These are phyloP conservation scores for Sinocyclocheilus rhinocerous DNA, from an alignment of 2,113 vertebrate species.

Conservation along the genomic window DNA sequence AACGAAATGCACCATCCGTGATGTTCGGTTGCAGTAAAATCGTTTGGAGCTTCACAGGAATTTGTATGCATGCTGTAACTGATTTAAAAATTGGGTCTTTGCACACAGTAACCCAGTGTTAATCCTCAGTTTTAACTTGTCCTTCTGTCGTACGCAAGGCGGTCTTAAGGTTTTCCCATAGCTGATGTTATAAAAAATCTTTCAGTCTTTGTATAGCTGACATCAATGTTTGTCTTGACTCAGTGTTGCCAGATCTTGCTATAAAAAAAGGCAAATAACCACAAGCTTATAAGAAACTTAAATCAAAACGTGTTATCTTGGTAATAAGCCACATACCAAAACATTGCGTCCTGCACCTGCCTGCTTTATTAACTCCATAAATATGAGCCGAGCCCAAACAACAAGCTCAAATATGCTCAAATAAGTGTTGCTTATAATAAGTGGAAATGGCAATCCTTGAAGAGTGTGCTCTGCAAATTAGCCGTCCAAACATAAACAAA, in stretches of 20 bases:
- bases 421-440: no score
- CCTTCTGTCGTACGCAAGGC: background rate
- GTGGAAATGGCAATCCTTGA: background rate
- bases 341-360: no score
- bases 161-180: background rate
- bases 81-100: background rate
- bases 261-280: no score
- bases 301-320: no score
- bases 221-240: background rate
- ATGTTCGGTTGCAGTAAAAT: background rate
- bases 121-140: slow-evolving; percentile 27
- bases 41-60: slow-evolving; percentile 14
- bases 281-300: no score
- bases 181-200: no score
- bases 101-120: background rate
- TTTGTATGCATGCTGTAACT: slow-evolving; percentile 26
- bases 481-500: background rate
- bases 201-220: no score
- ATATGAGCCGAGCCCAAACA: no score
- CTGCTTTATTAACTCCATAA: no score
- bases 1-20: background rate
- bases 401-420: no score
- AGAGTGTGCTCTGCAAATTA: background rate
- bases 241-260: background rate
- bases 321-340: no score